Evolutionary conservation across 2,797 vertebrate genomes (phyloP), one percentile per base, ranked within the genome.

Genomic region (Onychomys arenicola): DNA sequence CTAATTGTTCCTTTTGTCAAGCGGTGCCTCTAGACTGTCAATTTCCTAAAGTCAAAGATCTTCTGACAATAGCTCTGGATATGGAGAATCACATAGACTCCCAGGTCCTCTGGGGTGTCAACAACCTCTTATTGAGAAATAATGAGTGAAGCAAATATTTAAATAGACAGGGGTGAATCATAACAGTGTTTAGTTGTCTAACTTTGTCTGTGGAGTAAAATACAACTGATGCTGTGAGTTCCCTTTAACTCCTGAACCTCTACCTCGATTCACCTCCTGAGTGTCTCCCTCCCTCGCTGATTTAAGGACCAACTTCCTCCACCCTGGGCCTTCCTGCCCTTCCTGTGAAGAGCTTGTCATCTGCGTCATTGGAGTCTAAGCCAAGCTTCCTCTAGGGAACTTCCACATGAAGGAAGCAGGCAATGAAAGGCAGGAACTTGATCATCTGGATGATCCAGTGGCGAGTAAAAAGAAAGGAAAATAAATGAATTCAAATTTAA

Each of bases 321-420:
- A 49, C 16, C n/a, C 5, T n/a, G 59, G 63, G n/a, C 63, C 57
- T 93, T 78, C 49, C 90, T 96, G 46, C 23, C 75, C 5, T 2
- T 87, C 29, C 86, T 65, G 0, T 23, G 57, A 46, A 59, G 27
- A 92, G n/a, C 69, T 78, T 83, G 57, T 76, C 69, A 43, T 82
- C 55, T 81, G 71, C 52, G 21, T 95, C 90, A 87, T 73, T 32
- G 34, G 49, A 63, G 19, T 67, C 67, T 57, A 9, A 34, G 34
- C 32, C 27, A 6, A 93, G 17, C 6, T 88, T 84, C 71, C 90
- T 89, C 71, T 91, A 92, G 77, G 75, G 52, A 91, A 86, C 27
- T 77, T 87, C 75, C 78, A 43, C 71, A 21, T 69, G 55, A 93
- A 95, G n/a, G 84, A 97, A 93, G 34, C 43, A 80, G 32, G 16